Evolutionary conservation across 2,113 vertebrate species (phyloP).

Genomic region (Dunckerocampus dactyliophorus): DNA sequence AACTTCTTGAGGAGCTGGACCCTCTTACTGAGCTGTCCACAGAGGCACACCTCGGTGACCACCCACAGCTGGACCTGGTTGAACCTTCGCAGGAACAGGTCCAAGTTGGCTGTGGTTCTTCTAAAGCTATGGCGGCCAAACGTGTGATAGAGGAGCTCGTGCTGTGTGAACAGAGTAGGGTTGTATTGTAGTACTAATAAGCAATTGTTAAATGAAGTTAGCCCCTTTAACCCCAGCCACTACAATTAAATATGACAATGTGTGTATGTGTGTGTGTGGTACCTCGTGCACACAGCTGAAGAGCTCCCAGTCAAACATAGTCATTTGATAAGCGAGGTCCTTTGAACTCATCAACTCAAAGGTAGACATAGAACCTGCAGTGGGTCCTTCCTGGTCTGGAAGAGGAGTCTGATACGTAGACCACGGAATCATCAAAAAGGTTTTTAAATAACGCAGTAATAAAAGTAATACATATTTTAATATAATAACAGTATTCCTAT

Average conservation of each 20-base stretch:
- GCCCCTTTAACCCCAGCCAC: too few species aligned
- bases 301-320: conserved; percentile 94
- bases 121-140: conserved; percentile 93
- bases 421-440: background rate
- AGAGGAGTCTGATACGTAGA: conserved; percentile 76
- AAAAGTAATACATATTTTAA: too few species aligned
- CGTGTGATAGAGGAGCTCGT: conserved; percentile 94
- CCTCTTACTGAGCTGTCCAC: conserved; percentile 91
- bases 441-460: too few species aligned
- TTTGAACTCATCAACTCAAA: conserved; percentile 99
- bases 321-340: conserved; percentile 96
- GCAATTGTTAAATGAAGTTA: too few species aligned
- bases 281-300: conserved; percentile 99
- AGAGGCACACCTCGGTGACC: conserved; percentile 92
- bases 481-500: too few species aligned
- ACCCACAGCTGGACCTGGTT: conserved; percentile 99
- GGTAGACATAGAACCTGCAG: conserved; percentile 86
- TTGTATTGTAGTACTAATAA: background rate
- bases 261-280: conserved; percentile 8
- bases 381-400: conserved; percentile 93
- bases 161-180: conserved; percentile 59
- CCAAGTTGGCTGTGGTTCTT: conserved; percentile 92
- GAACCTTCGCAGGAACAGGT: conserved; percentile 93
- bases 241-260: background rate
- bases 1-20: conserved; percentile 98